Conservation (phyloP, 2,797 vertebrate genomes). For the Spatula clypeata region DNA sequence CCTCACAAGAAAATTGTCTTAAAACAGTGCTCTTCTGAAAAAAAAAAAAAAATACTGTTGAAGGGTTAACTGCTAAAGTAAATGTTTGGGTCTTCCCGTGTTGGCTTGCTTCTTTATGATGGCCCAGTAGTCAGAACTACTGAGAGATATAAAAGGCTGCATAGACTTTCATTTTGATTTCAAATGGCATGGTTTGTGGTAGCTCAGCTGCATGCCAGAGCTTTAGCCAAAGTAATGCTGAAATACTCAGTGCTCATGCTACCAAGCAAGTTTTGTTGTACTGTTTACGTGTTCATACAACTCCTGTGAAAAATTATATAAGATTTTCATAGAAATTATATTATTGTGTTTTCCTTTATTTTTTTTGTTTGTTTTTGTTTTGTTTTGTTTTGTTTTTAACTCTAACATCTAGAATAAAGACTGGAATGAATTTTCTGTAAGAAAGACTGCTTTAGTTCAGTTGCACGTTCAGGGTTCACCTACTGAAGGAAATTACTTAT, state of each 20-base stretch:
- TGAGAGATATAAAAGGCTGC: not conserved
- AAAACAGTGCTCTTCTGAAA: not conserved
- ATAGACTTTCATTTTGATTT: not conserved
- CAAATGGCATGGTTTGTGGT: not conserved
- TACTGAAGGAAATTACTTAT: not conserved
- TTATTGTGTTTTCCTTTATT: not conserved
- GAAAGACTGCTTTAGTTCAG: not conserved
- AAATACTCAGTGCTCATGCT: not conserved
- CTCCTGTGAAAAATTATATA: not conserved
- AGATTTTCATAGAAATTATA: not conserved
- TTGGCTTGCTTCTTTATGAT: not conserved
- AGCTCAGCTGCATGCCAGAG: not conserved
- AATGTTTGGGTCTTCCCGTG: not conserved
- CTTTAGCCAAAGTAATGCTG: not conserved
- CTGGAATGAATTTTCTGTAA: not conserved
- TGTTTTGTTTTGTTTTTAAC: not conserved
- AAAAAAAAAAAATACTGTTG: not conserved
- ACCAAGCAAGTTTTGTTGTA: not conserved
- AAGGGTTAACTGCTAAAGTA: not conserved
- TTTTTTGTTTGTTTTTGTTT: too few species aligned
- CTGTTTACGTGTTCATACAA: not conserved
- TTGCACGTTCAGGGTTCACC: rapidly evolving
- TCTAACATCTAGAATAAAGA: not conserved
- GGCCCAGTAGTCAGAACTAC: not conserved
- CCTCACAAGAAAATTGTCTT: not conserved